Conservation (phyloP, 2,888 invertebrate genomes). For the Rosalia funebris region DNA sequence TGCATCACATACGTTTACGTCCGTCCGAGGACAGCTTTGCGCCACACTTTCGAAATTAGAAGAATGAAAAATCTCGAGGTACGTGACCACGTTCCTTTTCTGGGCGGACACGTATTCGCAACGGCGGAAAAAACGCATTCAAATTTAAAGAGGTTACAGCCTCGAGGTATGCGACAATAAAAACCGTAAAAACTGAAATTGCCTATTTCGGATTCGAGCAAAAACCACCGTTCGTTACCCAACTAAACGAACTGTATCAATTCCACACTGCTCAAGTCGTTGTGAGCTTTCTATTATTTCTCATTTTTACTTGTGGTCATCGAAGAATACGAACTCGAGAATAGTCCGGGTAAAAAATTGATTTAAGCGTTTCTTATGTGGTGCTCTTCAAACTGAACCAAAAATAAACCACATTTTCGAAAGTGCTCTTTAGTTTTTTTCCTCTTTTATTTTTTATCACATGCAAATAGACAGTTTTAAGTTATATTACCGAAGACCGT, state of each 20-base stretch:
- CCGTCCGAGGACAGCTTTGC: conserved; percentile 1
- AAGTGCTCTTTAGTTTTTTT: neutral
- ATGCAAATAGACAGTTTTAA: no score
- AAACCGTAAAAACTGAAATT: conserved; percentile 15
- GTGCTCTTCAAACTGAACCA: neutral
- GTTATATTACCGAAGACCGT: no score
- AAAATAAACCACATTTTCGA: neutral
- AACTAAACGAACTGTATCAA: conserved; percentile 23
- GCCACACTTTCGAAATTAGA: neutral
- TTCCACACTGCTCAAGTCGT: conserved; percentile 8
- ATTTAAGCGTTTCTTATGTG: neutral
- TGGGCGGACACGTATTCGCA: neutral
- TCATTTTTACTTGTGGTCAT: conserved; percentile 12
- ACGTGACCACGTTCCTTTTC: neutral
- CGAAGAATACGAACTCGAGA: neutral
- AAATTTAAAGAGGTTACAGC: conserved; percentile 8
- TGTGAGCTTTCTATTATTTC: conserved; percentile 20
- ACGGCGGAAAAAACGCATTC: conserved; percentile 6
- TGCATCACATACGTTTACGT: neutral
- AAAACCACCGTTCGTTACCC: conserved; percentile 13
- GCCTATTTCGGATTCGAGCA: conserved; percentile 10
- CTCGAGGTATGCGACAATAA: conserved; percentile 6
- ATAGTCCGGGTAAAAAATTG: neutral
- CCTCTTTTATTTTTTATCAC: neutral
- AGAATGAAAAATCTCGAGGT: neutral